phyloP scores from a whole-genome alignment of 2,888 invertebrate genomes.

The Plebejus melissa region DNA sequence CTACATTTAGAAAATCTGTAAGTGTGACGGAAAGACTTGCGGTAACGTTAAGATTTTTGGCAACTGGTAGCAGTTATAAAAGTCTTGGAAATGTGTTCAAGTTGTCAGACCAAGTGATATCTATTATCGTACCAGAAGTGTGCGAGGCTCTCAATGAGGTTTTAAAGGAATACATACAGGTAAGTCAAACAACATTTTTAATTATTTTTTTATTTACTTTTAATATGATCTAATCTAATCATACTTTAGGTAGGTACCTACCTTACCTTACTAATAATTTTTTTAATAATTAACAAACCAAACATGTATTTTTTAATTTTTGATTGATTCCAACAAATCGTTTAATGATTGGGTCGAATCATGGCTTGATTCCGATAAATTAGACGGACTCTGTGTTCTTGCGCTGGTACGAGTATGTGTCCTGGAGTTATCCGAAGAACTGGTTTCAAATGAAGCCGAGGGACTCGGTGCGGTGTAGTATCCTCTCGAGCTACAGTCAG shows the following conservation, averaged over 20 bases:
- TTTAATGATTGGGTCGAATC: too few species aligned
- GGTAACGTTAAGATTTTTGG: constrained; percentile 31
- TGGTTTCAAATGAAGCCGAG: too few species aligned
- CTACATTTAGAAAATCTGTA: too few species aligned
- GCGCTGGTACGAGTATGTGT: too few species aligned
- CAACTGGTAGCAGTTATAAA: constrained; percentile 40
- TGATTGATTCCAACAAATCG: too few species aligned
- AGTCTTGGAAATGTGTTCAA: constrained; percentile 41
- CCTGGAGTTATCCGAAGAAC: too few species aligned
- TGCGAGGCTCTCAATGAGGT: constrained; percentile 39
- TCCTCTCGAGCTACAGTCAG: too few species aligned
- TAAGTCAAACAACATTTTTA: constrained; percentile 40
- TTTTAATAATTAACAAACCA: constrained; percentile 26
- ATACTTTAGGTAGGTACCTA: neutral
- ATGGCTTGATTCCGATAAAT: too few species aligned
- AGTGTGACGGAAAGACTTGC: too few species aligned
- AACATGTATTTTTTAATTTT: too few species aligned
- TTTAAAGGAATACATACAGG: constrained; percentile 38
- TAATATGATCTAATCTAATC: constrained; percentile 28
- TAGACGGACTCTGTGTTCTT: too few species aligned
- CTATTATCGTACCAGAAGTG: constrained; percentile 41
- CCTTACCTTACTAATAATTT: constrained; percentile 27
- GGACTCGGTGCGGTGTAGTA: too few species aligned
- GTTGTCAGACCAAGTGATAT: constrained; percentile 39
- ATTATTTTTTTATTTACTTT: constrained; percentile 17